Conservation (phyloP, 2,797 vertebrate genomes). For the Crenichthys baileyi region DNA sequence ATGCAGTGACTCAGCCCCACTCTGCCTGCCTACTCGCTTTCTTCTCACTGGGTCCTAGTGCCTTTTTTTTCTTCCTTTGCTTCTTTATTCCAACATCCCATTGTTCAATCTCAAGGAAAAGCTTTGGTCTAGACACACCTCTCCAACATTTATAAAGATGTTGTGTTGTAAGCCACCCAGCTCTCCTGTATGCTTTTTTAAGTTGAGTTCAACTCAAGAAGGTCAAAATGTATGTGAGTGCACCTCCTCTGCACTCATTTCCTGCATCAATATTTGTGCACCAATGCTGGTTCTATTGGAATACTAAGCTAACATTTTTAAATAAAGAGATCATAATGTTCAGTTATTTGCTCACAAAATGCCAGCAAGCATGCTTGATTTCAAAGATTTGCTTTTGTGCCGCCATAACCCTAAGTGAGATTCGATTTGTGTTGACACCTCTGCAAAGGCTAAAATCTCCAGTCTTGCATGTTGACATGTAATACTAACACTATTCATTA, state of each 20-base stretch:
- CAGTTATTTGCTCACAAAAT: not conserved
- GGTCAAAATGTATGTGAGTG: not conserved
- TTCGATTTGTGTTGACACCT: not conserved
- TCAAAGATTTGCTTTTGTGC: not conserved
- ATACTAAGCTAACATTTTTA: not conserved
- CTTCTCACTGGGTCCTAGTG: constrained; percentile 81
- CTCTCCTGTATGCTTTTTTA: not conserved
- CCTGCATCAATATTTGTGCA: not conserved
- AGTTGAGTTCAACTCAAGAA: not conserved
- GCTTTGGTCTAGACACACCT: constrained; percentile 47
- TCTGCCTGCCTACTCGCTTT: constrained; percentile 68
- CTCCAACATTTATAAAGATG: constrained; percentile 34
- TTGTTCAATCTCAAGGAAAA: constrained; percentile 20
- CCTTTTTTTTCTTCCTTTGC: constrained; percentile 18
- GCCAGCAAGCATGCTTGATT: not conserved
- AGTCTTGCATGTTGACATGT: not conserved
- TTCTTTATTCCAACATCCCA: constrained; percentile 40
- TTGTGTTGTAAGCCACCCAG: not conserved
- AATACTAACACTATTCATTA: not conserved
- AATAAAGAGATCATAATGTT: not conserved
- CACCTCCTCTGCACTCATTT: not conserved
- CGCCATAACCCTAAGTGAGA: not conserved
- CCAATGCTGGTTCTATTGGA: not conserved
- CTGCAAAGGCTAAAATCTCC: not conserved
- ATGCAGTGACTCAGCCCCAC: constrained; percentile 86